A percentile compares a stretch with the other conserved stretches of the same genome.
Conservation (phyloP, 2,888 invertebrate species). For the Eristalis intricaria region DNA sequence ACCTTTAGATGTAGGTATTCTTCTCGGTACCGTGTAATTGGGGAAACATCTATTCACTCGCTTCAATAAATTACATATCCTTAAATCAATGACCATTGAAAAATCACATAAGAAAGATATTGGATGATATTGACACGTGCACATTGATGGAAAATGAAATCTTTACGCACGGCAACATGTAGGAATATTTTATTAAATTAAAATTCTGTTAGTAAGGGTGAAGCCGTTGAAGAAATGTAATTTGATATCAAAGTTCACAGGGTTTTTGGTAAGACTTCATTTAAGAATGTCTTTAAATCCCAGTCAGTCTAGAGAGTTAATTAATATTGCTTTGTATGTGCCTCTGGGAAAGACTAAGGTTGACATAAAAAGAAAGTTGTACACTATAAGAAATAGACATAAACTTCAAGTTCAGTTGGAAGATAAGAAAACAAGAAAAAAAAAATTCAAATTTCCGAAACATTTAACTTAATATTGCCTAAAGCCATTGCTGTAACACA, state of each 20-base stretch:
- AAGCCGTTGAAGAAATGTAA: no score
- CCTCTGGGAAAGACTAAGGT: not conserved
- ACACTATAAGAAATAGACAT: no score
- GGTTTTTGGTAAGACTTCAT: not conserved
- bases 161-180: not conserved
- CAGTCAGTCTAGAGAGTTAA: no score
- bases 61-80: constrained; percentile 11
- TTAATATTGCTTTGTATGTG: not conserved
- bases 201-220: no score
- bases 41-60: not conserved
- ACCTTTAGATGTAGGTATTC: not conserved
- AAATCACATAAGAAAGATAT: not conserved
- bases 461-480: not conserved
- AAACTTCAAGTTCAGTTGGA: not conserved
- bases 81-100: constrained; percentile 11
- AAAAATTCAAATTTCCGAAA: not conserved
- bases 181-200: no score
- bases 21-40: not conserved
- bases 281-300: no score
- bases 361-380: no score
- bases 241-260: not conserved
- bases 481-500: not conserved
- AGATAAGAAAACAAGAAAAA: not conserved
- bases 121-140: constrained; percentile 12
- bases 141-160: not conserved